Evolutionary conservation across 2,888 invertebrate genomes (phyloP).

Genomic region (Cantharis nigra): DNA sequence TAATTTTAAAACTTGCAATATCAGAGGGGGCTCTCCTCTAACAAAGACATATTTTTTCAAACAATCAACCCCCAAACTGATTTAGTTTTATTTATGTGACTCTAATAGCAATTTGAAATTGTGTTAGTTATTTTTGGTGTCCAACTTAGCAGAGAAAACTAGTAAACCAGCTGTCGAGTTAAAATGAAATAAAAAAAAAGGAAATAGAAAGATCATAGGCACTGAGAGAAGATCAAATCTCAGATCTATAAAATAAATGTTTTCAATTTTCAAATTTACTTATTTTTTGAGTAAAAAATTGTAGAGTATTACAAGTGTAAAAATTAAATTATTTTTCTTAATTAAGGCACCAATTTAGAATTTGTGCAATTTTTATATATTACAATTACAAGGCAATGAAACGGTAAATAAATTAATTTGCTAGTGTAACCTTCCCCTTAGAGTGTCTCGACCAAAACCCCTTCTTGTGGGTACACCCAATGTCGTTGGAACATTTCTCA

Average conservation of each 20-base stretch:
- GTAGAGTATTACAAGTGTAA: background rate
- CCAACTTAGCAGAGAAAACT: background rate
- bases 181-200: no score
- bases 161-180: background rate
- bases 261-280: background rate
- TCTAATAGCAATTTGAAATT: background rate
- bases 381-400: background rate
- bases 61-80: background rate
- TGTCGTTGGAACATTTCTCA: slow-evolving; percentile 12
- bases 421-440: slow-evolving; percentile 27
- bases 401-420: slow-evolving; percentile 9
- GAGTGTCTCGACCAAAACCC: slow-evolving; percentile 14
- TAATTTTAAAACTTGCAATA: background rate
- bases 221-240: background rate
- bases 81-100: background rate
- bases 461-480: slow-evolving; percentile 28
- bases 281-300: background rate
- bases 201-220: no score
- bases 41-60: background rate
- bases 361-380: background rate
- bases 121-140: background rate
- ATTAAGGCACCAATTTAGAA: background rate
- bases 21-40: background rate
- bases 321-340: background rate
- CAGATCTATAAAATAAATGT: background rate